Evolutionary conservation across 2,888 invertebrate species (phyloP).

Genomic region (Ormyrus pomaceus): DNA sequence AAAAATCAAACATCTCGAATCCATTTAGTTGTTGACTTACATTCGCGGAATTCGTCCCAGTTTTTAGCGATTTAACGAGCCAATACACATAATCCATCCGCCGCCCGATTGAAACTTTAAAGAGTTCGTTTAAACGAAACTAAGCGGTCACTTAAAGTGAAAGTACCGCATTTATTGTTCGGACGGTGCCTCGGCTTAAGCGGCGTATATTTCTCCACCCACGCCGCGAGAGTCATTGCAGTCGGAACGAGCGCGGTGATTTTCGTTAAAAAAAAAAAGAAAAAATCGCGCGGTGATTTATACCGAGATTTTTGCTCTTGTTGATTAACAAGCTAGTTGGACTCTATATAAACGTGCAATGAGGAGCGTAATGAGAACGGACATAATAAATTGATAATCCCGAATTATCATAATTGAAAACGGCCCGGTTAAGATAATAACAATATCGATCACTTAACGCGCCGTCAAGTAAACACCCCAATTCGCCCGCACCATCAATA

Average conservation of each 20-base stretch:
- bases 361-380: no score
- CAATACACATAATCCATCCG: background rate
- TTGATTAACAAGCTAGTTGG: no score
- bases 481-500: no score
- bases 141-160: slow-evolving; percentile 35
- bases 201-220: slow-evolving; percentile 13
- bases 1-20: no score
- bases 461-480: no score
- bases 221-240: slow-evolving; percentile 7
- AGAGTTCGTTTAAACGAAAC: slow-evolving; percentile 5
- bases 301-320: background rate
- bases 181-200: background rate
- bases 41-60: background rate
- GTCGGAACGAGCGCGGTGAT: no score
- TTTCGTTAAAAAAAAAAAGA: background rate
- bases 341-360: no score
- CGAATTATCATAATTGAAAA: no score
- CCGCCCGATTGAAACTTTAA: slow-evolving; percentile 4
- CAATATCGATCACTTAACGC: no score
- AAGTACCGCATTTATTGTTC: slow-evolving; percentile 38
- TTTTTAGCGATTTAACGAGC: background rate
- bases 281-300: background rate
- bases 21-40: no score
- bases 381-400: no score
- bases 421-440: no score